These are phyloP conservation scores for Pelvicachromis taeniatus DNA, from an alignment of 2,113 vertebrate genomes.

Conservation along the genomic window DNA sequence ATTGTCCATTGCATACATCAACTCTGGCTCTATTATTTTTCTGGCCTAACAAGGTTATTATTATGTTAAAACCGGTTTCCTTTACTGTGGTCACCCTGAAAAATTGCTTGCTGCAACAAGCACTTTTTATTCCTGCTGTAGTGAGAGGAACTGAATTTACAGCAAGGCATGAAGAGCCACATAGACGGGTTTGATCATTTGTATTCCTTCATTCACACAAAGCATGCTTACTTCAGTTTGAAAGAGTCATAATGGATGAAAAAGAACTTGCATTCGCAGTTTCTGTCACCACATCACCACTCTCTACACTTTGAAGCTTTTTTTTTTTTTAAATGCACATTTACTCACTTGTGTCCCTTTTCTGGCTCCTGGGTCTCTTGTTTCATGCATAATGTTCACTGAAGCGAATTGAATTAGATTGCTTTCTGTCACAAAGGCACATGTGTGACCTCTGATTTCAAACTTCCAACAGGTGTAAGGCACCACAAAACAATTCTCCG, in stretches of 20 bases:
- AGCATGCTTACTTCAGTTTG: not conserved
- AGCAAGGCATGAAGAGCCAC: not conserved
- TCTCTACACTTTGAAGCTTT: not conserved
- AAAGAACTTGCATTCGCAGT: not conserved
- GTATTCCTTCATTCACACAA: not conserved
- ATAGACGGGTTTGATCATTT: not conserved
- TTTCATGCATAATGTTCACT: not conserved
- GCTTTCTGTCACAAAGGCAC: not conserved
- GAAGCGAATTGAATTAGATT: not conserved
- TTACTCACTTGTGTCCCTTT: not conserved
- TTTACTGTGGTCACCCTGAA: not conserved
- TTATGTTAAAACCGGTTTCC: not conserved
- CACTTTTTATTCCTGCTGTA: not conserved
- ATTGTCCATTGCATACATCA: not conserved
- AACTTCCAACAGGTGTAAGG: not conserved
- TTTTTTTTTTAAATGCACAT: not conserved
- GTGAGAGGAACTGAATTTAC: not conserved
- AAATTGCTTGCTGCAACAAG: not conserved
- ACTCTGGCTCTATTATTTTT: not conserved
- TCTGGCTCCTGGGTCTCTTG: not conserved
- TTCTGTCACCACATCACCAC: not conserved
- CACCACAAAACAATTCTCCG: not conserved
- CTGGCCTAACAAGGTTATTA: not conserved
- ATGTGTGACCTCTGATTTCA: slow-evolving; percentile 10
- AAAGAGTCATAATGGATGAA: not conserved